Evolutionary conservation across 2,797 vertebrate genomes (phyloP).

Genomic region (Carduelis carduelis): DNA sequence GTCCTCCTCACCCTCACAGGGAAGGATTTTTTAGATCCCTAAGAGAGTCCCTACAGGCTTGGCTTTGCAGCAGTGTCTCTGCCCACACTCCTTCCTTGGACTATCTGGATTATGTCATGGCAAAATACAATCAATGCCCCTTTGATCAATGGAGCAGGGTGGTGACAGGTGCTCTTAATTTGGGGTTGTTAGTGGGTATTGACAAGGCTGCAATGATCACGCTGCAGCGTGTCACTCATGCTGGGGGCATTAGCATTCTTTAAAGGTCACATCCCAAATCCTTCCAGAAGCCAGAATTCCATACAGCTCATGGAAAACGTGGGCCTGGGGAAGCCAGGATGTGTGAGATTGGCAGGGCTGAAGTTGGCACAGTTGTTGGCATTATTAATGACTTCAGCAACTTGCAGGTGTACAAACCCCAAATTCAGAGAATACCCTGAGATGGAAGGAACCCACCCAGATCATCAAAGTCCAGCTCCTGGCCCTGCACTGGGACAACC

Average conservation of each 20-base stretch:
- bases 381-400: not conserved
- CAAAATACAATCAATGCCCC: slow-evolving; percentile 77
- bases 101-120: slow-evolving; percentile 66
- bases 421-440: not conserved
- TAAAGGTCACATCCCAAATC: slow-evolving; percentile 83
- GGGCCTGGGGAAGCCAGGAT: not conserved
- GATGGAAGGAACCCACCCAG: not conserved
- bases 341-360: not conserved
- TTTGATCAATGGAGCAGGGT: slow-evolving; percentile 82
- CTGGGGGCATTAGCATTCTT: slow-evolving; percentile 81
- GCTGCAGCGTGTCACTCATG: slow-evolving; percentile 77
- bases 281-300: slow-evolving; percentile 48
- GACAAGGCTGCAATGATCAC: slow-evolving; percentile 84
- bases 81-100: slow-evolving; percentile 13
- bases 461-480: not conserved
- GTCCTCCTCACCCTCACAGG: not conserved
- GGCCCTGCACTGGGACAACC: not conserved
- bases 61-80: not conserved
- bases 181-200: slow-evolving; percentile 83
- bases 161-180: slow-evolving; percentile 84
- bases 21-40: not conserved
- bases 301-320: not conserved
- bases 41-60: not conserved
- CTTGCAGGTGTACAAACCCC: not conserved
- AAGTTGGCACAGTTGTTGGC: not conserved